Conservation (phyloP, 2,888 invertebrate species). For the Neoascia interrupta region DNA sequence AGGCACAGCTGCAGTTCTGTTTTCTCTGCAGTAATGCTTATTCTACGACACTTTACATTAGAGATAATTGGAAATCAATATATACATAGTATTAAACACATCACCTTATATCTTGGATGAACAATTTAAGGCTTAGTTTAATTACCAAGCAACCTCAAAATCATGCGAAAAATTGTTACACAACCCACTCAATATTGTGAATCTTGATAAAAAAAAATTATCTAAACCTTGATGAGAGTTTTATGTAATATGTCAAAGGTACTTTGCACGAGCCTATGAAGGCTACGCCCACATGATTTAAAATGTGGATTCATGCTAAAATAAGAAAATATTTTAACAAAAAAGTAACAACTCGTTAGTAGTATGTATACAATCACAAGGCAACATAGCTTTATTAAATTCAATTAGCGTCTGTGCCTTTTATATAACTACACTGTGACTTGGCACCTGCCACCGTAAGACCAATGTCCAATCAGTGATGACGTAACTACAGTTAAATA, state of each 20-base stretch:
- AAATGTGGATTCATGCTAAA: conserved; percentile 11
- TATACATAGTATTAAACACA: too few species aligned
- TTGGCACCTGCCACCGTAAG: conserved; percentile 31
- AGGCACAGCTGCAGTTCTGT: too few species aligned
- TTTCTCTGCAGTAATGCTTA: too few species aligned
- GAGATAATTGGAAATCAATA: too few species aligned
- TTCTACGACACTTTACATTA: too few species aligned
- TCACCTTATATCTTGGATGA: too few species aligned
- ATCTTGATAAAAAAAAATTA: neutral
- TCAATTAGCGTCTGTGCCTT: conserved; percentile 37
- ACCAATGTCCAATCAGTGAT: conserved; percentile 32
- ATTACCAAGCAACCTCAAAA: too few species aligned
- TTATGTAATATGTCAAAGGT: conserved; percentile 30
- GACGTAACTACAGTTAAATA: conserved; percentile 37
- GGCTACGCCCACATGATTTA: conserved; percentile 23
- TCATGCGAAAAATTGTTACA: conserved; percentile 1
- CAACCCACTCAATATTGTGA: conserved; percentile 3
- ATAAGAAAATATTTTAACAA: neutral
- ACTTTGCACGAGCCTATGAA: conserved; percentile 1
- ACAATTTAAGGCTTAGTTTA: too few species aligned
- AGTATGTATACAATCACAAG: conserved; percentile 21
- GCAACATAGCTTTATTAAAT: conserved; percentile 16
- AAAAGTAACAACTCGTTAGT: neutral
- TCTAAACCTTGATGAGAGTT: conserved; percentile 22
- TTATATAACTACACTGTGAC: conserved; percentile 42